Percentiles rank a stretch among this genome's conserved stretches.
These are phyloP conservation scores for Argyresthia albistria DNA, from an alignment of 2,888 invertebrate species.

Conservation along the genomic window DNA sequence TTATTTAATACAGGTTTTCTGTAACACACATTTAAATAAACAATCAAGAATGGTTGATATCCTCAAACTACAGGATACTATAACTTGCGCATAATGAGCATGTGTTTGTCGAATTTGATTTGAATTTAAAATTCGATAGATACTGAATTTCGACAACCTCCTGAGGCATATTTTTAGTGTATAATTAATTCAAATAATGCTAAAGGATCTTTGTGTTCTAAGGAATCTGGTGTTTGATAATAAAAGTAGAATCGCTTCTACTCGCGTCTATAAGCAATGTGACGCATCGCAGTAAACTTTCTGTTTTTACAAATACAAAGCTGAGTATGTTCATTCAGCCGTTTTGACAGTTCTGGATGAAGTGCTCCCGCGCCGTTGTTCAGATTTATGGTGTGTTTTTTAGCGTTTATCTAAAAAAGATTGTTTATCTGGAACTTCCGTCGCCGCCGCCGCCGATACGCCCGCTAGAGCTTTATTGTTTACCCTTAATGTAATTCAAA, in stretches of 20 bases:
- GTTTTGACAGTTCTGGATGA: conserved; percentile 51
- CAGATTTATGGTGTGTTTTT: conserved; percentile 64
- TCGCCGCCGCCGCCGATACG: conserved; percentile 63
- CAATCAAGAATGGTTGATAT: conserved; percentile 9
- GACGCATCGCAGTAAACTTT: too few species aligned
- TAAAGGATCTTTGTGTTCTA: conserved; percentile 30
- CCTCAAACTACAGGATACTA: conserved; percentile 43
- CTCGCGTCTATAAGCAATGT: too few species aligned
- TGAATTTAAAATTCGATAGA: conserved; percentile 57
- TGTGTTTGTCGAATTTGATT: conserved; percentile 18
- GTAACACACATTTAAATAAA: not conserved
- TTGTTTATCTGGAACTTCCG: conserved; percentile 70
- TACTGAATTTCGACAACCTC: conserved; percentile 33
- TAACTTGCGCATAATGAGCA: conserved; percentile 10
- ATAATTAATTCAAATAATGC: conserved; percentile 55
- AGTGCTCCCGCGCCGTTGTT: conserved; percentile 37
- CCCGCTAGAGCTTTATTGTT: conserved; percentile 66
- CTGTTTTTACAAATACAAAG: conserved; percentile 1
- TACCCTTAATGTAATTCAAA: conserved; percentile 72
- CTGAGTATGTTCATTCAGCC: conserved; percentile 17
- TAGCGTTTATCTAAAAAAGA: conserved; percentile 68
- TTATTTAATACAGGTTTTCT: not conserved
- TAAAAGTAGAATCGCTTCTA: not conserved
- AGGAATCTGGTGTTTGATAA: not conserved
- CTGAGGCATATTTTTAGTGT: conserved; percentile 26